Evolutionary conservation across 2,888 invertebrate species (phyloP).

Genomic region (Papilio gigon): DNA sequence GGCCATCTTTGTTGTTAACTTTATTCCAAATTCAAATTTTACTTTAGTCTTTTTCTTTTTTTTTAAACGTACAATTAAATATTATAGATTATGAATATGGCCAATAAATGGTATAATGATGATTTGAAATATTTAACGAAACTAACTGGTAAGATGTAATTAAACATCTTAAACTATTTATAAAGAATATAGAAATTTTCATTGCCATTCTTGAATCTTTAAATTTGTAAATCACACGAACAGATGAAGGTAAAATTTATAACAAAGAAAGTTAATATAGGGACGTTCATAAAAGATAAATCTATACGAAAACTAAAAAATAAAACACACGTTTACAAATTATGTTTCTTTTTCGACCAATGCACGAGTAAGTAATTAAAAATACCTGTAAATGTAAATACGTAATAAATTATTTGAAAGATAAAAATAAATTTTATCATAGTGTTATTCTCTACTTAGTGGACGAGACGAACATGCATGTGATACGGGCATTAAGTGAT

Average conservation of each 20-base stretch:
- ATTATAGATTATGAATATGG: not conserved
- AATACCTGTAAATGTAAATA: conserved; percentile 7
- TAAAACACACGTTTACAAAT: no score
- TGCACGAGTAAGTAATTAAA: not conserved
- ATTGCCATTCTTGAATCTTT: not conserved
- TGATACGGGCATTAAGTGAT: conserved; percentile 10
- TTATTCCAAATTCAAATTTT: conserved; percentile 30
- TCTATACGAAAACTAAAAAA: no score
- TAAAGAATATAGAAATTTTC: not conserved
- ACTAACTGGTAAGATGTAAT: no score
- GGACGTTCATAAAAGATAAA: no score
- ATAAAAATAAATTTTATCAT: conserved; percentile 17
- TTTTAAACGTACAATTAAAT: not conserved
- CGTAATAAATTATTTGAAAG: conserved; percentile 7
- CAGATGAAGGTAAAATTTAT: no score
- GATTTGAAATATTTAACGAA: no score
- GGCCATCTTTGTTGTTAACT: conserved; percentile 37
- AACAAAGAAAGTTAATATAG: no score
- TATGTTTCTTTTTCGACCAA: no score
- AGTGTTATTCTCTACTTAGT: conserved; percentile 8
- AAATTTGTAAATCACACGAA: no score
- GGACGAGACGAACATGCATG: not conserved
- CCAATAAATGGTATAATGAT: not conserved
- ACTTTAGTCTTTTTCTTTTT: not conserved
- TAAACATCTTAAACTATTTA: conserved; percentile 13